phyloP scores from a whole-genome alignment of 1,140 invertebrate genomes.

The Cecropterus lyciades region DNA sequence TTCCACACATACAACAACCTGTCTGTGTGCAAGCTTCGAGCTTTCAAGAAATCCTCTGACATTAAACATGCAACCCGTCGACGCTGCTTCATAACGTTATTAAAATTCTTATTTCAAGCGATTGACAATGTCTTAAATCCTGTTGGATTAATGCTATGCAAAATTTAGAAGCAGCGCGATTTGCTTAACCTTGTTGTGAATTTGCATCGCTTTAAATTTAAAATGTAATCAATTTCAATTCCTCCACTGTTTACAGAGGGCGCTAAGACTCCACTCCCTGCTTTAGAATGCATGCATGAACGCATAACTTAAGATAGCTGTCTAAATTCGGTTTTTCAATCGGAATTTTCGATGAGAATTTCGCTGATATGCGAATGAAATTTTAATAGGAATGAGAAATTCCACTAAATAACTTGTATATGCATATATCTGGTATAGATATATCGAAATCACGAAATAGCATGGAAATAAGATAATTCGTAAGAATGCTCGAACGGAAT shows the following conservation, averaged over 20 bases:
- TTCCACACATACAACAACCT: constrained; percentile 46
- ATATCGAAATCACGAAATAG: constrained; percentile 64
- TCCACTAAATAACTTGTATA: constrained; percentile 21
- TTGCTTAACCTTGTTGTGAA: background rate
- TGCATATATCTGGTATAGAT: constrained; percentile 49
- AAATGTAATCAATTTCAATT: constrained; percentile 21
- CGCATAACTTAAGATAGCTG: constrained; percentile 28
- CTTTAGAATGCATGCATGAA: constrained; percentile 21
- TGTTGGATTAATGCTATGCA: background rate
- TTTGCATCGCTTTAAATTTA: constrained; percentile 3
- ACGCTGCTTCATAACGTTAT: constrained; percentile 7
- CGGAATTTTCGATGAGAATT: constrained; percentile 46
- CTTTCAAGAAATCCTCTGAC: constrained; percentile 38
- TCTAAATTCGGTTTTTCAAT: constrained; percentile 34
- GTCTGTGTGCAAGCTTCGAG: constrained; percentile 55
- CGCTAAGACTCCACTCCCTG: constrained; percentile 1
- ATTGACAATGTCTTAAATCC: background rate
- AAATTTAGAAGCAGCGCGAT: background rate
- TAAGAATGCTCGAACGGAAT: constrained; percentile 59
- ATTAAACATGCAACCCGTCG: constrained; percentile 18
- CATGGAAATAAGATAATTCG: constrained; percentile 74
- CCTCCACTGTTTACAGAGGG: constrained; percentile 17
- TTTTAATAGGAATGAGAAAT: constrained; percentile 45
- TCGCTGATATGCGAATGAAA: constrained; percentile 43
- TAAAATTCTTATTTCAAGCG: background rate